Conservation (phyloP, 2,113 vertebrate species). For the Clinocottus analis region DNA sequence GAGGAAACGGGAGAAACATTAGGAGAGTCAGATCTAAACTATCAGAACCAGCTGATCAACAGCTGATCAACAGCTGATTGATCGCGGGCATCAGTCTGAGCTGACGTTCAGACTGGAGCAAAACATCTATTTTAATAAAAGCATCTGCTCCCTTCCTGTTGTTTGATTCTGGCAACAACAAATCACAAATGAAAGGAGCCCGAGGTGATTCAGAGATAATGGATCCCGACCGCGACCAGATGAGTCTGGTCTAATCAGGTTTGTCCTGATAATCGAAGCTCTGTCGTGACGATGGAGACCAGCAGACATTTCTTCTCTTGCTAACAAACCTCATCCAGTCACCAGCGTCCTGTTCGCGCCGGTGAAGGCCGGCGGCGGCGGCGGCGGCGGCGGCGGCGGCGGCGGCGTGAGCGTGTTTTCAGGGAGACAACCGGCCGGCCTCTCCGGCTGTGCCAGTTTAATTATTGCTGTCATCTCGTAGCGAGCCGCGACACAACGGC, state of each 20-base stretch:
- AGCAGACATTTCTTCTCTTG: constrained; percentile 16
- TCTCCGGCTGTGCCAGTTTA: constrained; percentile 69
- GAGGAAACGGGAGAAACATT: neutral
- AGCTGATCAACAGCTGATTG: neutral
- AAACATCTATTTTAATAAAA: neutral
- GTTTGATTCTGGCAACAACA: neutral
- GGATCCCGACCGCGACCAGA: neutral
- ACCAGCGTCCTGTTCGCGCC: constrained; percentile 55
- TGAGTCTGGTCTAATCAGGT: constrained; percentile 10
- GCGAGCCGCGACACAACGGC: constrained; percentile 41
- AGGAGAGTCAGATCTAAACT: too few species aligned
- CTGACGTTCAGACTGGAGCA: neutral
- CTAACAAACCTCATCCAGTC: constrained; percentile 45
- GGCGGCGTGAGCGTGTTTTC: constrained; percentile 11
- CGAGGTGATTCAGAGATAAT: constrained; percentile 12
- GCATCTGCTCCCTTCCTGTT: neutral
- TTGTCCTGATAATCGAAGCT: constrained; percentile 19
- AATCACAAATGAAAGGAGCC: constrained; percentile 12
- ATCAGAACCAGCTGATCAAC: neutral
- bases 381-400: too few species aligned
- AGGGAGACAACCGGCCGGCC: constrained; percentile 42
- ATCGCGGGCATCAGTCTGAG: neutral
- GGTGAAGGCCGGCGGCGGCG: too few species aligned
- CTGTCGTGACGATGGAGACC: constrained; percentile 11
- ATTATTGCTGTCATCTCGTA: constrained; percentile 74